These are phyloP conservation scores for Chelonoidis abingdonii DNA, from an alignment of 2,113 vertebrate genomes.

Conservation along the genomic window DNA sequence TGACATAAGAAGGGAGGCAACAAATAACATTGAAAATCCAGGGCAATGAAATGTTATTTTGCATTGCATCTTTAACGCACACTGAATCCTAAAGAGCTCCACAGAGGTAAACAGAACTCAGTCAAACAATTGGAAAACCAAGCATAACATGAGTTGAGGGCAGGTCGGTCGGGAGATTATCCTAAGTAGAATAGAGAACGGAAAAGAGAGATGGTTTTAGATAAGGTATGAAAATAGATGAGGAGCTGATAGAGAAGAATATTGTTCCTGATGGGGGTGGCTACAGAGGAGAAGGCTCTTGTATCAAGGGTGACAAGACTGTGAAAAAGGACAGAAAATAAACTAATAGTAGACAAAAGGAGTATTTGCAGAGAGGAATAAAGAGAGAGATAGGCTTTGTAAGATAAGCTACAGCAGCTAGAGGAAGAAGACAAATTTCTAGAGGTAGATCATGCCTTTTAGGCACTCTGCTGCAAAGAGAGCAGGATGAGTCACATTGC, in stretches of 20 bases:
- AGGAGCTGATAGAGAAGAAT: fast-evolving
- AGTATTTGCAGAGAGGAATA: not conserved
- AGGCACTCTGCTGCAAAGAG: not conserved
- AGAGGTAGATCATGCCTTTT: not conserved
- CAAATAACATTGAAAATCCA: not conserved
- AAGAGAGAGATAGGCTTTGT: not conserved
- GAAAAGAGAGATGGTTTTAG: not conserved
- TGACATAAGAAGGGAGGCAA: conserved; percentile 27
- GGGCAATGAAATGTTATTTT: not conserved
- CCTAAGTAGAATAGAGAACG: not conserved
- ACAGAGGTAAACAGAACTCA: not conserved
- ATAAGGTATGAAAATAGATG: not conserved
- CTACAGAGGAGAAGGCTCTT: not conserved
- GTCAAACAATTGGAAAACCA: not conserved
- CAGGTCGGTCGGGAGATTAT: not conserved
- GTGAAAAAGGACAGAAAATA: not conserved
- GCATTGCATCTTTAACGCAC: not conserved
- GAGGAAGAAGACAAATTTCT: not conserved
- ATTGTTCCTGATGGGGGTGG: not conserved
- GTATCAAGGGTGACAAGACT: not conserved
- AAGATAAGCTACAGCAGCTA: not conserved
- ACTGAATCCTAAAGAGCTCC: not conserved
- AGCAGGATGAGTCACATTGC: not conserved
- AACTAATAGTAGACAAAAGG: not conserved
- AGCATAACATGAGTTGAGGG: not conserved